Evolutionary conservation across 1,140 invertebrate species (phyloP), one percentile per base, ranked within the genome.

Genomic region (Mactra quadrangularis): DNA sequence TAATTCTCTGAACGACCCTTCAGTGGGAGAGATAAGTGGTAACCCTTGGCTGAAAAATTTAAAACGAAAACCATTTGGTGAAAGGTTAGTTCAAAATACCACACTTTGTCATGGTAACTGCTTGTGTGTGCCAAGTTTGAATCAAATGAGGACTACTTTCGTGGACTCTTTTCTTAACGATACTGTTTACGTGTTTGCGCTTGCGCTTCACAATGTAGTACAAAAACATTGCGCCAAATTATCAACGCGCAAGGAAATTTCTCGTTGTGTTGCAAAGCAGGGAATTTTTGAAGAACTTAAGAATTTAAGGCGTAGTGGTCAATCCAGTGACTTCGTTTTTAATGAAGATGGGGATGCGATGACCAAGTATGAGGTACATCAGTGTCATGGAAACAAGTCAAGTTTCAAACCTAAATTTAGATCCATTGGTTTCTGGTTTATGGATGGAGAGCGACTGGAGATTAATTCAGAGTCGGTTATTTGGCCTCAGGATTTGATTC

Each of bases 171-270:
- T 97, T 89, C 96, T 97, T 29, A 95, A 97, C 19, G 96, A 97
- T 90, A 96, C 96, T 29, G 96, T 97, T 3, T 97, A 96, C 88
- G 96, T 96, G 0, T 96, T 97, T 89, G 97, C 96, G 1, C 94
- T 96, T 87, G 96, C 96, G 0, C 93, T 97, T 6, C 94, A 95
- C 86, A 92, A 68, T 9, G 47, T 85, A n/a, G 71, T 87, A 1
- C 55, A 79, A 22, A 70, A 82, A 11, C 15, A 78, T 15, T 88
- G 87, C 35, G 57, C 71, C 11, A 31, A 41, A 3, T 33, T 19
- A 1, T 71, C 60, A 9, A 45, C n/a, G 0, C 33, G 53, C 29
- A 41, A 82, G 25, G 59, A 72, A 27, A 29, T 82, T 50, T 25
- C 85, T 27, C 35, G 52, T 1, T 90, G 89, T 52, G 64, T 89